Evolutionary conservation across 1,140 invertebrate genomes (phyloP).

Genomic region (Drosophila repletoides): DNA sequence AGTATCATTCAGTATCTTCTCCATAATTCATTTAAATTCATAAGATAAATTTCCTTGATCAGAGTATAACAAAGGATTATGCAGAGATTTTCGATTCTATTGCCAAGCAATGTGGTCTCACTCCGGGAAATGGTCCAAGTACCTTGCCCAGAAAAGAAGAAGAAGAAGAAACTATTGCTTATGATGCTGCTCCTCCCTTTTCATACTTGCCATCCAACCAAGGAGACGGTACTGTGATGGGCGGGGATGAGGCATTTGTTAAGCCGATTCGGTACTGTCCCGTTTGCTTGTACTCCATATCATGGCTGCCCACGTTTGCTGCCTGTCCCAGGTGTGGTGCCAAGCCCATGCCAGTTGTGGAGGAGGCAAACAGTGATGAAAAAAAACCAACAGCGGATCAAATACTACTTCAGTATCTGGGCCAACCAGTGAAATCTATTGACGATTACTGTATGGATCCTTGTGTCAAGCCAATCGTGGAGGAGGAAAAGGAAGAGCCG

Average conservation of each 20-base stretch:
- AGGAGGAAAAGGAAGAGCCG: neutral
- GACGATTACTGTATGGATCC: conserved; percentile 30
- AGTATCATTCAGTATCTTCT: neutral
- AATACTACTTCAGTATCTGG: conserved; percentile 53
- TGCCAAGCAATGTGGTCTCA: too few species aligned
- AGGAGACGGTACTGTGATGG: too few species aligned
- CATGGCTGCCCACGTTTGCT: conserved; percentile 65
- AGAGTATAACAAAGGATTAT: too few species aligned
- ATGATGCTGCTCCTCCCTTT: too few species aligned
- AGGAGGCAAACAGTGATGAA: conserved; percentile 30
- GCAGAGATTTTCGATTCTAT: too few species aligned
- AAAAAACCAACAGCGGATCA: conserved; percentile 55
- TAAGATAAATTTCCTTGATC: too few species aligned
- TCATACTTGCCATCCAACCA: too few species aligned
- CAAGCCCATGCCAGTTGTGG: conserved; percentile 51
- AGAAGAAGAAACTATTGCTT: too few species aligned
- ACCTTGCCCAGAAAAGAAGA: too few species aligned
- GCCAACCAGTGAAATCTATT: conserved; percentile 17
- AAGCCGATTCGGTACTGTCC: conserved; percentile 63
- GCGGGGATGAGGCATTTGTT: too few species aligned
- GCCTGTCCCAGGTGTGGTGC: conserved; percentile 61
- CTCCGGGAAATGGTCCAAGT: too few species aligned
- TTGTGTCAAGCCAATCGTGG: conserved; percentile 1
- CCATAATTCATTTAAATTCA: too few species aligned
- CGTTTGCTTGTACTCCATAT: conserved; percentile 66